Base-by-base conservation (phyloP, 2,113 vertebrate genomes). In the Bubo bubo region DNA sequence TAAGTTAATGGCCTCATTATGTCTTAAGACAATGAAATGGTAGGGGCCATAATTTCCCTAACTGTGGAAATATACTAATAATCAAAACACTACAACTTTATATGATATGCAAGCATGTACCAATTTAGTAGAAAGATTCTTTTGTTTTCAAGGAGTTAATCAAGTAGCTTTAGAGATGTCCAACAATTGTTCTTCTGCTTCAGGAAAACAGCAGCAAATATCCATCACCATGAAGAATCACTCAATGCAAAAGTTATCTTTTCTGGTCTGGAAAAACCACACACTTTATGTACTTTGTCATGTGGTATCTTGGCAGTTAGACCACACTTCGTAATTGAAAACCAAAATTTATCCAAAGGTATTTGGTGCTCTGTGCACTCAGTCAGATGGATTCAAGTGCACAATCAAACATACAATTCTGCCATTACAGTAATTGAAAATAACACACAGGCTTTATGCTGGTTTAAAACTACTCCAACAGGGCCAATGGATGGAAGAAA, bases 251-350 rank as follows among this genome's bases (percentile, higher is more conserved):
- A 91, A 94, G 89, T 93, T 94, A 90, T 93, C 86, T 93, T 79
- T 91, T 85, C 91, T 3, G 0, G 70, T 59, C 79, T 91, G 72
- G 79, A 95, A 92, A 93, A 94, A 93, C 23, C 70, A 85, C 28
- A 50, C 28, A 35, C 27, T 89, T 86, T 41, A 68, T 93, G 70
- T 94, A 68, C 80, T 96, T 94, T 82, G 86, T 96, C 95, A 93
- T 93, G 93, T 60, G 77, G 74, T 96, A 91, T 94, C 95, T 97
- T 96, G 95, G 91, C 95, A 96, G 87, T 93, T 95, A 85, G 81
- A 94, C 50, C 77, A 82, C 81, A 85, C 70, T 96, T 91, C 53
- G 81, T 93, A 97, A 96, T 90, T 95, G 96, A 96, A 96, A 97
- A 87, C 70, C 55, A 93, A 95, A 93, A 86, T 96, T 96, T 81